Evolutionary conservation across 1,140 invertebrate genomes (phyloP), one percentile per base, ranked within the genome.

Genomic region (Globodera rostochiensis): DNA sequence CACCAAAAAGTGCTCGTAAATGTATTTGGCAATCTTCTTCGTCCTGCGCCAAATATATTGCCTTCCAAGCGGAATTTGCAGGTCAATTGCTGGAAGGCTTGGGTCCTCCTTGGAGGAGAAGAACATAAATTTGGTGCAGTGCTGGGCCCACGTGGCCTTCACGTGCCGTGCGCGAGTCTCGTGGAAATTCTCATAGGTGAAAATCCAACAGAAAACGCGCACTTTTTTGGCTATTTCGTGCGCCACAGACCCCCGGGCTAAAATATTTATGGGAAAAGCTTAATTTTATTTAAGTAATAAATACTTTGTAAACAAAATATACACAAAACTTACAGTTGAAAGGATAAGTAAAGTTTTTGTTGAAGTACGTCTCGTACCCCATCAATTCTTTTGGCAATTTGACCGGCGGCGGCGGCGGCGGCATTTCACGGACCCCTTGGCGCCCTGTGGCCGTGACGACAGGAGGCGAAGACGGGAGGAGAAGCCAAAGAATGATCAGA

Each of bases 11-110:
- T 91, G 74, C n/a, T 91, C 84, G 79, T 90, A 90, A n/a, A 90
- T 85, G 74, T 91, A 91, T 88, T 94, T 93, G 90, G 97, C 97
- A 0, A 95, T 95, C 87, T 94, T 93, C 91, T 96, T 96, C 0
- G 96, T 98, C 91, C 98, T 98, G 21, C 93, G 94, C 95, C 96
- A 98, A 13, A 98, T 91, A 89, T 94, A 93, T 84, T 97, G 92
- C 71, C 50, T 76, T 3, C 95, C 96, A 90, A 97, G 96, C 8
- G 92, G 91, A 0, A 97, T 94, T 66, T 91, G 83, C 13, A 92
- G 85, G 45, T 87, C 88, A 64, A 92, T 84, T 8, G 89, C 82
- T 13, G 91, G 91, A 46, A 92, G 83, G 36, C 74, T 76, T 9
- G 45, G 4, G 25, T 71, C 66, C n/a, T 74, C 46, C 8, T 81